Evolutionary conservation across 2,888 invertebrate genomes (phyloP).

Genomic region (Erpobdella octoculata): DNA sequence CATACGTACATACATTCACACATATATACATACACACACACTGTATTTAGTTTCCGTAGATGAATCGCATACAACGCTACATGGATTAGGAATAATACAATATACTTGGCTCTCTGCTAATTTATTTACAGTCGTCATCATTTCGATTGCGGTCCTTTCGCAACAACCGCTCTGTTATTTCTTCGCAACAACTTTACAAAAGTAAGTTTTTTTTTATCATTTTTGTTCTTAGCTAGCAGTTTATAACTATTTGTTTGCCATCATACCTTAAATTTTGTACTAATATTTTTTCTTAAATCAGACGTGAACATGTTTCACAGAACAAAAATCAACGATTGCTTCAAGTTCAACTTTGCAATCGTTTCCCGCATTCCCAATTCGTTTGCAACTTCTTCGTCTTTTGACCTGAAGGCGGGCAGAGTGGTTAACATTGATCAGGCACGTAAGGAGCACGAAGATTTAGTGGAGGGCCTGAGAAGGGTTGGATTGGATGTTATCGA

Average conservation of each 20-base stretch:
- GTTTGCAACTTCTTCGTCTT: constrained; percentile 36
- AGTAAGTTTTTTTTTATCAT: too few relatives aligned
- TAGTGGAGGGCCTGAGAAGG: constrained; percentile 65
- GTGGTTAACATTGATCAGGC: constrained; percentile 65
- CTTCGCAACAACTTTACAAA: not conserved
- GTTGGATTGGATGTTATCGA: constrained; percentile 77
- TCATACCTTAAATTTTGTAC: too few relatives aligned
- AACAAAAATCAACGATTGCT: constrained; percentile 29
- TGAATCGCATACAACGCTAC: too few relatives aligned
- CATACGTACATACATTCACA: too few relatives aligned
- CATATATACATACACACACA: constrained; percentile 11
- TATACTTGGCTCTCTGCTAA: too few relatives aligned
- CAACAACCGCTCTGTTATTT: not conserved
- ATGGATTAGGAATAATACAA: not conserved
- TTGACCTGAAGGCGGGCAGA: constrained; percentile 33
- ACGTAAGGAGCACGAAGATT: constrained; percentile 75
- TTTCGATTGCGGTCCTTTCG: too few relatives aligned
- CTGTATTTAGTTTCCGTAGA: not conserved
- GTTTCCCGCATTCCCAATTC: constrained; percentile 38
- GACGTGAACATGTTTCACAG: not conserved
- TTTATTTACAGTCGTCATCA: too few relatives aligned
- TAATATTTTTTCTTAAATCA: too few relatives aligned
- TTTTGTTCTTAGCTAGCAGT: too few relatives aligned
- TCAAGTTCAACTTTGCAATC: constrained; percentile 38
- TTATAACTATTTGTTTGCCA: too few relatives aligned